Conservation (phyloP, 2,113 vertebrate species). For the Rafetus swinhoei region DNA sequence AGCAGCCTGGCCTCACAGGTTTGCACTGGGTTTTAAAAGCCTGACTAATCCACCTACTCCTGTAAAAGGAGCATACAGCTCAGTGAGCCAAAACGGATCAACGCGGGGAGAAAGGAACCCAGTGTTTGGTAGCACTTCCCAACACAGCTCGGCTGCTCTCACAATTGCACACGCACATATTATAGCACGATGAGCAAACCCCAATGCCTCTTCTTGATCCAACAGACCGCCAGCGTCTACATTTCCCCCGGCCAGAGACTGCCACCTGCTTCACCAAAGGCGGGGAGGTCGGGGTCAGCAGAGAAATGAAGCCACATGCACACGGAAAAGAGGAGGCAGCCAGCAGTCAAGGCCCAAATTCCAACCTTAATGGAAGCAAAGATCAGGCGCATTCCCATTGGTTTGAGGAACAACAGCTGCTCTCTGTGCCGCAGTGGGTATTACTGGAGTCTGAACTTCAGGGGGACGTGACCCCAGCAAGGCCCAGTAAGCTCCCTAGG, state of each 20-base stretch:
- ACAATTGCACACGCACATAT: background rate
- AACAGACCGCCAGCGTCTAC: background rate
- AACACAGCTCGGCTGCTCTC: background rate
- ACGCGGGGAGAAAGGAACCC: background rate
- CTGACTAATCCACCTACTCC: constrained; percentile 61
- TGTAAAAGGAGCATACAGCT: constrained; percentile 19
- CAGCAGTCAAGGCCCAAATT: background rate
- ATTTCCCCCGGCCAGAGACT: background rate
- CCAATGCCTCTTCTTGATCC: constrained; percentile 23
- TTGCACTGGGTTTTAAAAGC: background rate
- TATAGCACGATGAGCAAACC: background rate
- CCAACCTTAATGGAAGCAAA: background rate
- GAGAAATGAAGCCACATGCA: background rate
- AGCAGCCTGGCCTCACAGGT: background rate
- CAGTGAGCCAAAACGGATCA: constrained; percentile 52
- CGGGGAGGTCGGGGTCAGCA: background rate
- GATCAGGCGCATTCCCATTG: background rate
- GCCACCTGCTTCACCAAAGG: background rate
- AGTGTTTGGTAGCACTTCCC: constrained; percentile 39
- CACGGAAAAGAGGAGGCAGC: accelerated
- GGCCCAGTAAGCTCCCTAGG: background rate
- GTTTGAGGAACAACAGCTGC: background rate
- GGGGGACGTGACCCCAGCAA: no score
- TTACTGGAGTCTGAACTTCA: background rate
- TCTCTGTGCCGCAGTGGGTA: background rate